These are phyloP conservation scores for Vireo altiloquus DNA, from an alignment of 2,113 vertebrate species.

Conservation along the genomic window DNA sequence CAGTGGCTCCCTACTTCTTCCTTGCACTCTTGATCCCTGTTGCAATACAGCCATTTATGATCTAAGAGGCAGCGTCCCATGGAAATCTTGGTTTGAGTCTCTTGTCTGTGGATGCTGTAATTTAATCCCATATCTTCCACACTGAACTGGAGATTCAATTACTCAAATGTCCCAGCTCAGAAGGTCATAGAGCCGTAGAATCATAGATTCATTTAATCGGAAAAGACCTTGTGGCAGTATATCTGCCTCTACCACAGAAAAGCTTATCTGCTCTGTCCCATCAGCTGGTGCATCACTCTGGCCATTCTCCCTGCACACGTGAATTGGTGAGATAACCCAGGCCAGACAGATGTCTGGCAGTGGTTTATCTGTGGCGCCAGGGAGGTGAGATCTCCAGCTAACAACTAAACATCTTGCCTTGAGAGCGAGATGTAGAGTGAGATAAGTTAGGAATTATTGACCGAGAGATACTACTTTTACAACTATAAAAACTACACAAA, in stretches of 20 bases:
- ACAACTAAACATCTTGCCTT: not conserved
- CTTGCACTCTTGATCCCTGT: not conserved
- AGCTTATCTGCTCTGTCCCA: not conserved
- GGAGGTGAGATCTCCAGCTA: not conserved
- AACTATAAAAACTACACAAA: not conserved
- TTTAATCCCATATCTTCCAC: not conserved
- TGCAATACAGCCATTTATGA: not conserved
- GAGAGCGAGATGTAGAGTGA: not conserved
- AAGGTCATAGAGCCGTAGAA: not conserved
- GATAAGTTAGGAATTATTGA: not conserved
- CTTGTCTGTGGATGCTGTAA: not conserved
- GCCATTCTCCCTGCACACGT: not conserved
- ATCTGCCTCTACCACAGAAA: not conserved
- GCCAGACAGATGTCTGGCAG: not conserved
- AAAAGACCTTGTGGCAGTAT: not conserved
- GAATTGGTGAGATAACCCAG: not conserved
- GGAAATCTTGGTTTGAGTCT: not conserved
- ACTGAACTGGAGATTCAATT: not conserved
- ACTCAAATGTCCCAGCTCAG: not conserved
- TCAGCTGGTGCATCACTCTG: not conserved
- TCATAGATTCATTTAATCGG: not conserved
- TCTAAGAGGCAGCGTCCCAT: not conserved
- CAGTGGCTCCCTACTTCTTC: not conserved
- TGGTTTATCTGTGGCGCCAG: not conserved
- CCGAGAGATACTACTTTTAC: not conserved